Evolutionary conservation across 2,113 vertebrate species (phyloP).

Genomic region (Andinoacara biseriatus): DNA sequence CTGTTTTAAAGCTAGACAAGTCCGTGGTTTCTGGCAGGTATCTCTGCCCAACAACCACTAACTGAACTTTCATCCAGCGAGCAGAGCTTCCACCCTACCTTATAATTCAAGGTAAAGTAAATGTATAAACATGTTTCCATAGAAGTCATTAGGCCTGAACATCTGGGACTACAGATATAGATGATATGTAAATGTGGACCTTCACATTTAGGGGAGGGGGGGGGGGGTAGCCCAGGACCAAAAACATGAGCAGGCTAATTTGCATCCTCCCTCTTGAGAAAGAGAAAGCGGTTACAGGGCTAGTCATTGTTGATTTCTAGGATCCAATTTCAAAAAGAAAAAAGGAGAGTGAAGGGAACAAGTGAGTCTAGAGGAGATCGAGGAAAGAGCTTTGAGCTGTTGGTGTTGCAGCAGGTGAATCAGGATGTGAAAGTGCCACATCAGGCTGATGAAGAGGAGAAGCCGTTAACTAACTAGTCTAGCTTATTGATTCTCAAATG

Average conservation of each 20-base stretch:
- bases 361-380: not conserved
- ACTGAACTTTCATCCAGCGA: constrained; percentile 11
- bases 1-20: constrained; percentile 7
- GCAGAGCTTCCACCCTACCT: constrained; percentile 11
- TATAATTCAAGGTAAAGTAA: not conserved
- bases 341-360: not conserved
- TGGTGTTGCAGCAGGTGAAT: not conserved
- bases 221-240: not conserved
- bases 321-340: not conserved
- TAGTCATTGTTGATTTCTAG: not conserved
- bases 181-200: not conserved
- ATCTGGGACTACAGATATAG: not conserved
- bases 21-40: not conserved
- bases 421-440: not conserved
- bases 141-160: not conserved
- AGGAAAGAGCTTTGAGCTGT: not conserved
- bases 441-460: not conserved
- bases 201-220: not conserved
- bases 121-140: not conserved
- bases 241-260: not conserved
- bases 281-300: not conserved
- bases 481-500: not conserved
- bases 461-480: not conserved
- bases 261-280: not conserved
- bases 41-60: constrained; percentile 28